Conservation (phyloP, 2,888 invertebrate species). For the Leptinotarsa haldemani region DNA sequence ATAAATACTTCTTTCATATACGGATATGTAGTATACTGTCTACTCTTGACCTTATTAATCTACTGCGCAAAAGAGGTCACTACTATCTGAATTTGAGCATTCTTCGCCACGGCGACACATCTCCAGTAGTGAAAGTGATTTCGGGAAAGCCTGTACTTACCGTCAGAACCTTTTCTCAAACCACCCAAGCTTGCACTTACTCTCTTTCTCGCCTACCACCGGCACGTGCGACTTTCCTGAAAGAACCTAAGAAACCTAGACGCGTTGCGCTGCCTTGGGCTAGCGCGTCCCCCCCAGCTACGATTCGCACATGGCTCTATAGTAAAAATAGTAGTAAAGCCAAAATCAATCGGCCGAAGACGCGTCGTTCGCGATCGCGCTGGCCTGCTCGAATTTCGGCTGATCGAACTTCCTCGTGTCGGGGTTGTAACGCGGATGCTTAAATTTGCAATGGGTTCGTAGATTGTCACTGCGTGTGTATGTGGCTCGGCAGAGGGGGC, state of each 20-base stretch:
- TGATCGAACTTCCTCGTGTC: slow-evolving; percentile 87
- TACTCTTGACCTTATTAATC: no score
- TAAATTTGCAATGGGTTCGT: slow-evolving; percentile 93
- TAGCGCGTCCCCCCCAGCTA: slow-evolving; percentile 50
- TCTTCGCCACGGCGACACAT: no score
- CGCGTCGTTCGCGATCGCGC: slow-evolving; percentile 72
- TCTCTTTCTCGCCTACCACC: no score
- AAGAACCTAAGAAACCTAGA: slow-evolving; percentile 22
- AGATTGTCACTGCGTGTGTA: slow-evolving; percentile 94
- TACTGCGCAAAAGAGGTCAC: no score
- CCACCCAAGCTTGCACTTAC: no score
- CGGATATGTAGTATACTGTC: no score
- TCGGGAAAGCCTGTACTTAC: not conserved
- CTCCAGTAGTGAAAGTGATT: not conserved
- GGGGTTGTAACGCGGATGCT: slow-evolving; percentile 88
- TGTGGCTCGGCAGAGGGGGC: slow-evolving; percentile 90
- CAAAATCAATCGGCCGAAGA: slow-evolving; percentile 68
- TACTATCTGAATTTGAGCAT: no score
- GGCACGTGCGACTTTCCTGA: not conserved
- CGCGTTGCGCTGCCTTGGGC: slow-evolving; percentile 26
- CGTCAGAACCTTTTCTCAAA: no score
- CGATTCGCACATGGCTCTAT: slow-evolving; percentile 62
- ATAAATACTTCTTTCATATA: no score
- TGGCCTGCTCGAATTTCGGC: slow-evolving; percentile 74
- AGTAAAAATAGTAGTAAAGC: slow-evolving; percentile 64